Conservation (phyloP, 2,113 vertebrate genomes). For the Kobus ellipsiprymnus region DNA sequence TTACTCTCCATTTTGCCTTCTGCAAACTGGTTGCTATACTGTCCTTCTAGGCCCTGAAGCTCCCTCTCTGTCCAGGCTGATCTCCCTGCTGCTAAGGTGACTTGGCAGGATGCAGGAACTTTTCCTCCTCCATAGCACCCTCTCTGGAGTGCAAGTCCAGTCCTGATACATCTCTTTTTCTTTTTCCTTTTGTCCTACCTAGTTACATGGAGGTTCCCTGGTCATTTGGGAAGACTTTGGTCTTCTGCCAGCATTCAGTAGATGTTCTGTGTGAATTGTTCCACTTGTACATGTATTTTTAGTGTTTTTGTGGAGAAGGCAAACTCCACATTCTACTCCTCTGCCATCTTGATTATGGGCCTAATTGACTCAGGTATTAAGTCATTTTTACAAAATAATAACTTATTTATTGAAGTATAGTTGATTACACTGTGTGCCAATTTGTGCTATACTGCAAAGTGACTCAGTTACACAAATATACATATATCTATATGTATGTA, state of each 20-base stretch:
- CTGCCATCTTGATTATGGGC: background rate
- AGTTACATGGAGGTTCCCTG: background rate
- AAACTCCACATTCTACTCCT: background rate
- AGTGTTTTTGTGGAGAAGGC: background rate
- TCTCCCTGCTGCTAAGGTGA: background rate
- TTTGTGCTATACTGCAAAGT: background rate
- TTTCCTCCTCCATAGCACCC: background rate
- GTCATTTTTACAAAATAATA: background rate
- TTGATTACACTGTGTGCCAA: background rate
- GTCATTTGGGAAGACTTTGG: background rate
- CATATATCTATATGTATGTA: background rate
- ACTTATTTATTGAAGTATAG: background rate
- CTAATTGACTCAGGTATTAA: background rate
- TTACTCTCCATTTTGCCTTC: background rate
- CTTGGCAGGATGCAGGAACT: background rate
- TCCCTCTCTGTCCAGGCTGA: background rate
- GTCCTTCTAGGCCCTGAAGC: background rate
- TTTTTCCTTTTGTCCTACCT: background rate
- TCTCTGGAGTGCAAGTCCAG: background rate
- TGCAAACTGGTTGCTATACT: background rate
- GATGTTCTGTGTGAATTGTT: background rate
- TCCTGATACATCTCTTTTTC: background rate
- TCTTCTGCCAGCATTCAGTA: background rate
- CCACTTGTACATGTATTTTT: background rate
- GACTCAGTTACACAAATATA: background rate